A percentile compares a stretch with the other conserved stretches of the same genome.
Conservation (phyloP, 2,888 invertebrate genomes). For the Cataglyphis cursor region DNA sequence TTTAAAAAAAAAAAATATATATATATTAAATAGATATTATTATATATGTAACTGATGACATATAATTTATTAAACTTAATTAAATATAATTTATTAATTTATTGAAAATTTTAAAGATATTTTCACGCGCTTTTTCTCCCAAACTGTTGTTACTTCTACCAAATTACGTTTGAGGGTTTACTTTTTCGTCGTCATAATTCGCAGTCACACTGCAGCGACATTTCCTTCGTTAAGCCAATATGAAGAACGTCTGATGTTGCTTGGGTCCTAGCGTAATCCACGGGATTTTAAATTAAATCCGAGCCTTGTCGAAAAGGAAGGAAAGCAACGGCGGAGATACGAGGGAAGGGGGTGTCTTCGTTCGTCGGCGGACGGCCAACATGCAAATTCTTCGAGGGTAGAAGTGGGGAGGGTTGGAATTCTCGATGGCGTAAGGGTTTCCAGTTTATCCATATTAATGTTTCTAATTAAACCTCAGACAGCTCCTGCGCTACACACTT, state of each 20-base stretch:
- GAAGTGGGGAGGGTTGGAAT: neutral
- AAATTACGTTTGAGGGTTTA: neutral
- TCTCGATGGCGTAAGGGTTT: constrained; percentile 37
- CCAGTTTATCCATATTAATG: constrained; percentile 78
- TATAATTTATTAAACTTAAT: no score
- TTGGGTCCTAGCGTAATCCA: constrained; percentile 53
- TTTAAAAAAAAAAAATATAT: no score
- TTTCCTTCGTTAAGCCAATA: neutral
- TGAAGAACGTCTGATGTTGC: neutral
- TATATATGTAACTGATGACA: no score
- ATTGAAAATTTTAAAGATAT: no score
- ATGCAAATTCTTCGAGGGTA: constrained; percentile 66
- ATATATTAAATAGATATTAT: no score
- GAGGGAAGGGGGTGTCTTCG: constrained; percentile 34
- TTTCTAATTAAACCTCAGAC: constrained; percentile 73
- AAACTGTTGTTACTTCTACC: neutral
- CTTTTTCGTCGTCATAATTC: neutral
- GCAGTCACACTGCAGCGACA: neutral
- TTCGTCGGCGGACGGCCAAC: constrained; percentile 65
- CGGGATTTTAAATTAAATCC: constrained; percentile 67
- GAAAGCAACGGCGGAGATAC: constrained; percentile 61
- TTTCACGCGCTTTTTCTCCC: neutral
- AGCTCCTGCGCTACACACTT: constrained; percentile 32
- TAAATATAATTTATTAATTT: no score
- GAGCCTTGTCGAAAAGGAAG: constrained; percentile 65